phyloP scores from a whole-genome alignment of 1,140 invertebrate species.

The Sinella curviseta region DNA sequence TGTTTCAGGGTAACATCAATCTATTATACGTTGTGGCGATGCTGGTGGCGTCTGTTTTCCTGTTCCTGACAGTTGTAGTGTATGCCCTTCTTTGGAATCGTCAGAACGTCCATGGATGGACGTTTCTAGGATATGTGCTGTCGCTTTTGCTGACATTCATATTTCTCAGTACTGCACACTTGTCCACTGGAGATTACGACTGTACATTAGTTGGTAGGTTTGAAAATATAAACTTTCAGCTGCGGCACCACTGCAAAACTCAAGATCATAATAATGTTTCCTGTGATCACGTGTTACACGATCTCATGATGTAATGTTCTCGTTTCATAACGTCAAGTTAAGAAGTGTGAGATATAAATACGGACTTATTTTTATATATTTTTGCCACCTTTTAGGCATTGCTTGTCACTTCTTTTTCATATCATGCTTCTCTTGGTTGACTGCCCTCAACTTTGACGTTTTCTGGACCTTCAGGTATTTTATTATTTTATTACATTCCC shows the following conservation, averaged over 20 bases:
- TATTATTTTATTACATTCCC: neutral
- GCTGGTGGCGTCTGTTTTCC: slow-evolving; percentile 40
- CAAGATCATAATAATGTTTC: too few relatives aligned
- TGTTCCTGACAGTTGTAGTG: slow-evolving; percentile 39
- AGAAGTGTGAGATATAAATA: too few relatives aligned
- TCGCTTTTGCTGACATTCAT: slow-evolving; percentile 42
- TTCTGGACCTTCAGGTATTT: slow-evolving; percentile 36
- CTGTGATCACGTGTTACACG: neutral
- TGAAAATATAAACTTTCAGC: neutral
- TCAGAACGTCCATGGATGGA: slow-evolving; percentile 46
- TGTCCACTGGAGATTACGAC: neutral
- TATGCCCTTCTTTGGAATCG: slow-evolving; percentile 43
- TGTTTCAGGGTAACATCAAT: neutral
- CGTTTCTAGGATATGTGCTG: slow-evolving; percentile 31
- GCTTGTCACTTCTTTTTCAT: slow-evolving; percentile 33
- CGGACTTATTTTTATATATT: too few relatives aligned
- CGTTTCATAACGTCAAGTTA: too few relatives aligned
- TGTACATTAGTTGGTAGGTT: neutral
- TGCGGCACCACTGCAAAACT: too few relatives aligned
- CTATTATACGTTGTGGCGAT: slow-evolving; percentile 26
- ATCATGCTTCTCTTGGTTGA: slow-evolving; percentile 35
- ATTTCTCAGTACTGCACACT: slow-evolving; percentile 31
- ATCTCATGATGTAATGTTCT: too few relatives aligned
- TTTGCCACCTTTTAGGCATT: slow-evolving; percentile 17
- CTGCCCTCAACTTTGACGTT: slow-evolving; percentile 35